Base-by-base conservation (phyloP, 2,113 vertebrate species). In the Cephalopterus ornatus region DNA sequence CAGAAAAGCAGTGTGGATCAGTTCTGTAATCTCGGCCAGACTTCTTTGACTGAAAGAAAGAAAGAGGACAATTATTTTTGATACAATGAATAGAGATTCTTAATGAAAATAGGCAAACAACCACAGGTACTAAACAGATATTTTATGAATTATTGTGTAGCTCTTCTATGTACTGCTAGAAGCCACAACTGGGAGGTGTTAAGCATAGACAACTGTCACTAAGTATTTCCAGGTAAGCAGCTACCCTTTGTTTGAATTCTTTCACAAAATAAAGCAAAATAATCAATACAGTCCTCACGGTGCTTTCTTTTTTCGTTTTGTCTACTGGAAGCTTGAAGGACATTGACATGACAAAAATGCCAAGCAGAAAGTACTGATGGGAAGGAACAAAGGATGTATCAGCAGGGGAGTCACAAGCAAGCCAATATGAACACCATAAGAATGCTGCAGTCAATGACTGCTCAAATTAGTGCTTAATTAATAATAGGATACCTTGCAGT, bases 1-100 rank as follows among this genome's bases (percentile, higher is more conserved):
- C 91, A 99, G 98, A 95, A 99, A 99, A 37, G 99, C 99, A 2
- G 99, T 99, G 92, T 99, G 99, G 96, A 99, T 99, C 97, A 99
- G 96, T 94, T 99, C 99, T 0, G 99, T 99, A 97, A 99, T 99
- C 98, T 99, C 99, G 26, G 99, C 99, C 97, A 99, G 97, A 89
- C 98, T 99, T 95, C 99, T 98, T 96, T 99, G 99, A 96, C 99
- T 99, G 92, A 77, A 96, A 98, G 95, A 96, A 37, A 59, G 58
- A 37, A 95, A 61, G 95, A 88, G 75, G 22, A 58, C 12, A 63
- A 53, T 84, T 95, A 92, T 67, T 74, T 95, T 65, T 95, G 42
- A 87, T 18, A 27, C 16, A 63, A 53, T 32, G 23, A 88, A 85
- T 6, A 37, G 1, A 66, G 26, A 58, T 61, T 89, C 22, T 61